Percentiles rank a stretch among this genome's conserved stretches.
These are phyloP conservation scores for Dinoponera quadriceps DNA, from an alignment of 1,140 invertebrate species.

Conservation along the genomic window DNA sequence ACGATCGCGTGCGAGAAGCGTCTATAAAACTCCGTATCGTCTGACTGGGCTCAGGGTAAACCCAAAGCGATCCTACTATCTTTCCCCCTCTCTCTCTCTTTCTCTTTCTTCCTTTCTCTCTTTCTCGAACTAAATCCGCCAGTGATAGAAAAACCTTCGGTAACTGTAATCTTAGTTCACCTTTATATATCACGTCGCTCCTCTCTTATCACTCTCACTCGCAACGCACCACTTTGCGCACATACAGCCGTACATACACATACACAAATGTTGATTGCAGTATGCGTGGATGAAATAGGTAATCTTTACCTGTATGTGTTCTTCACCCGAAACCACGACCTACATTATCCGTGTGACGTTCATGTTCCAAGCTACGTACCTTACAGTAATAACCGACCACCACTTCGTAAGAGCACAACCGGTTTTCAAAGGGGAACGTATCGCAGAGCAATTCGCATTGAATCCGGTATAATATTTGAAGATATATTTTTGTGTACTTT, in stretches of 20 bases:
- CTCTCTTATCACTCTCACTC: neutral
- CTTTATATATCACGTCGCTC: neutral
- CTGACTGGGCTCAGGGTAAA: neutral
- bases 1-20: slow-evolving; percentile 21
- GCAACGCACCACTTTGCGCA: slow-evolving; percentile 13
- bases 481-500: neutral
- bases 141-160: slow-evolving; percentile 27
- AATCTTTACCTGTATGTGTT: slow-evolving; percentile 78
- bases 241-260: slow-evolving; percentile 29
- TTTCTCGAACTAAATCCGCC: slow-evolving; percentile 14
- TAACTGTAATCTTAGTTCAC: neutral
- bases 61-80: slow-evolving; percentile 4
- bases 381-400: slow-evolving; percentile 19
- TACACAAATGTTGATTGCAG: slow-evolving; percentile 80
- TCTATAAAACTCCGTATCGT: slow-evolving; percentile 23
- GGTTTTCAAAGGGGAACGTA: slow-evolving; percentile 17
- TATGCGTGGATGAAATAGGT: slow-evolving; percentile 81
- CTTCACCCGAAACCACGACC: slow-evolving; percentile 24
- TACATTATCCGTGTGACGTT: slow-evolving; percentile 4
- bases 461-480: neutral
- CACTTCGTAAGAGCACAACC: slow-evolving; percentile 33
- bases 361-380: slow-evolving; percentile 40
- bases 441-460: neutral
- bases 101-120: slow-evolving; percentile 8
- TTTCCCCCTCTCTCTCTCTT: neutral